Base-by-base conservation (phyloP, 2,888 invertebrate genomes). In the Saturnia japonica region DNA sequence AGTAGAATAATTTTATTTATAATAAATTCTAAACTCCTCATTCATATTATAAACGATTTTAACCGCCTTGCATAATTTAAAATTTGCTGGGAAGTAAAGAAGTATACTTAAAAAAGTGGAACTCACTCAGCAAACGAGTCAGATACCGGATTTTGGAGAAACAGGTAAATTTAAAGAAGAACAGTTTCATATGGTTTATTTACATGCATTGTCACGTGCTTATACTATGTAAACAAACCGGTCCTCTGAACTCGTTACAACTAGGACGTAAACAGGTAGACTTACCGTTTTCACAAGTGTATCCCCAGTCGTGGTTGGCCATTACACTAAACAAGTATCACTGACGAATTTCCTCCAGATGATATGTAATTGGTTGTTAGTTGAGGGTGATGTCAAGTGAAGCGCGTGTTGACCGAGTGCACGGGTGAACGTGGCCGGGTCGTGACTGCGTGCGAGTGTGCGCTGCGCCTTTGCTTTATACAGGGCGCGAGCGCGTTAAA, bases 231-330 rank as follows among this genome's bases (percentile, higher is more conserved):
- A 92, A 93, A 93, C 92, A 94, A 92, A 93, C 91, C 92, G 92
- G 91, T 92, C 85, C 77, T 79, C 77, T 78, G 76, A 79, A 81
- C 80, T 77, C 74, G 73, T 73, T 80, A 77, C 80, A 72, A 78
- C 75, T 76, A 72, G 72, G 74, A 77, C 76, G 73, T 75, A 74
- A 77, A 74, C 74, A 76, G 78, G 75, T 80, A 76, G 74, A 93
- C 94, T 95, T 84, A 95, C 95, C 95, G 86, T 95, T 95, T 77
- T 92, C 93, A 80, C 91, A 89, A 78, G 94, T 94, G 89, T 95
- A 95, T 88, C 95, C 95, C 95, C 95, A 95, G 72, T 94, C 94
- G 78, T 84, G 78, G 78, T 91, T 90, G 79, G 91, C 93, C 93
- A 94, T 94, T 77, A 80, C 82, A 82, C 85, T 76, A 79, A 74